phyloP scores from a whole-genome alignment of 2,797 vertebrate species.

The Phalanger gymnotis region DNA sequence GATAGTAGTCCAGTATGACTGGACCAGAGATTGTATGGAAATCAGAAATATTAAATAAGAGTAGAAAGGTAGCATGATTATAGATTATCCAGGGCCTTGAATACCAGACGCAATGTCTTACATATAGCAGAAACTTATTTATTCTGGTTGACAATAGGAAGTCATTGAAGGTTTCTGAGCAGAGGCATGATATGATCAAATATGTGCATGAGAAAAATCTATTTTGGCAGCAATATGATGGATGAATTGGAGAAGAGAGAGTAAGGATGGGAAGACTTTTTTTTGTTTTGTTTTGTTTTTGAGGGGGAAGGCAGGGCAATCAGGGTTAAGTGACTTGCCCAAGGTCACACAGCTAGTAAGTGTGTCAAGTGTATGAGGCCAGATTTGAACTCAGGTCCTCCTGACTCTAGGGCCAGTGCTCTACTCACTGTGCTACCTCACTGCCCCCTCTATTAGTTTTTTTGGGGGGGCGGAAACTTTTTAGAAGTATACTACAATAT shows the following conservation, averaged over 20 bases:
- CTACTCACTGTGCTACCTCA: too few relatives aligned
- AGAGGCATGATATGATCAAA: background rate
- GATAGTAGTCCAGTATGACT: background rate
- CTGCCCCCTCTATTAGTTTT: too few relatives aligned
- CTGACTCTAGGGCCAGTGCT: too few relatives aligned
- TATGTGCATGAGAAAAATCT: background rate
- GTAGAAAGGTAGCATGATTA: background rate
- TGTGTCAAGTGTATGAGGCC: too few relatives aligned
- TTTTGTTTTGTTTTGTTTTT: too few relatives aligned
- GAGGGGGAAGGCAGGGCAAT: too few relatives aligned
- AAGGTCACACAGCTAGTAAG: too few relatives aligned
- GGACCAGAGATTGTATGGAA: background rate
- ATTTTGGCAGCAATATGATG: background rate
- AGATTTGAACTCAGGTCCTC: too few relatives aligned
- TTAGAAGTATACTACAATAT: background rate
- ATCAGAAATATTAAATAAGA: background rate
- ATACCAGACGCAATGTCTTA: background rate
- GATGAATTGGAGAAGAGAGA: background rate
- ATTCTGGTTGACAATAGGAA: background rate
- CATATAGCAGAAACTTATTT: background rate
- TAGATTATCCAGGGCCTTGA: background rate
- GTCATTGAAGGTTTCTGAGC: background rate
- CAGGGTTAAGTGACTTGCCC: too few relatives aligned
- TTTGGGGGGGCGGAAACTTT: too few relatives aligned
- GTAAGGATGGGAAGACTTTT: background rate